These are phyloP conservation scores for Notodonta ziczac DNA, from an alignment of 2,888 invertebrate species.

Conservation along the genomic window DNA sequence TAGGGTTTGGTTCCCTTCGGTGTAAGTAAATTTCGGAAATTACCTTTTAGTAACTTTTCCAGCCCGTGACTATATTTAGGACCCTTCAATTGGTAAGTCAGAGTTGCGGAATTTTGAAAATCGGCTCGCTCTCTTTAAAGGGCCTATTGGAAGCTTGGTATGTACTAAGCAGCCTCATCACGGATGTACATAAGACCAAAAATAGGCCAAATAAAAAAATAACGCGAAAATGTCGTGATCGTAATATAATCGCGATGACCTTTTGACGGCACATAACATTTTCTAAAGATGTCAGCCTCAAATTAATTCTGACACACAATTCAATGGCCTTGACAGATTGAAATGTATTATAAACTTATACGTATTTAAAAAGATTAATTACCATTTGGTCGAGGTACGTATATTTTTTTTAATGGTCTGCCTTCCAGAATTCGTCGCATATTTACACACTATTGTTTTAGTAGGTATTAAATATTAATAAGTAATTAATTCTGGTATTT, in stretches of 20 bases:
- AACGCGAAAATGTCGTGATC: neutral
- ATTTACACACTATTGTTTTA: neutral
- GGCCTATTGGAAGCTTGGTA: slow-evolving; percentile 16
- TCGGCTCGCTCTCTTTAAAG: neutral
- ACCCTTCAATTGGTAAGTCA: too few species aligned
- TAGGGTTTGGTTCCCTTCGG: too few species aligned
- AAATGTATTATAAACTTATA: slow-evolving; percentile 15
- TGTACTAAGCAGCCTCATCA: slow-evolving; percentile 23
- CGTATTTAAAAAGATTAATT: neutral
- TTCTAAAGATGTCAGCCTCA: slow-evolving; percentile 14
- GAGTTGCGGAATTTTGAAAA: neutral
- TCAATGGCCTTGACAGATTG: slow-evolving; percentile 29
- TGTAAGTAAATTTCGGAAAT: too few species aligned
- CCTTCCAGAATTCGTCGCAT: neutral
- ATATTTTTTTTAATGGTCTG: neutral
- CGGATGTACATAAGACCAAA: slow-evolving; percentile 31
- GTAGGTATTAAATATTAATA: neutral
- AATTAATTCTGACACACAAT: slow-evolving; percentile 19
- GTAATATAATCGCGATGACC: slow-evolving; percentile 6
- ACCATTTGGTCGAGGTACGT: neutral
- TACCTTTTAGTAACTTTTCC: too few species aligned
- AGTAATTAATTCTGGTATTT: neutral
- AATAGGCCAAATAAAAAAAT: slow-evolving; percentile 4
- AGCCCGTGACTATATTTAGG: too few species aligned
- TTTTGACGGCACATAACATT: slow-evolving; percentile 3